A percentile compares a stretch with the other conserved stretches of the same genome.
Conservation (phyloP, 2,797 vertebrate genomes). For the Myripristis murdjan region DNA sequence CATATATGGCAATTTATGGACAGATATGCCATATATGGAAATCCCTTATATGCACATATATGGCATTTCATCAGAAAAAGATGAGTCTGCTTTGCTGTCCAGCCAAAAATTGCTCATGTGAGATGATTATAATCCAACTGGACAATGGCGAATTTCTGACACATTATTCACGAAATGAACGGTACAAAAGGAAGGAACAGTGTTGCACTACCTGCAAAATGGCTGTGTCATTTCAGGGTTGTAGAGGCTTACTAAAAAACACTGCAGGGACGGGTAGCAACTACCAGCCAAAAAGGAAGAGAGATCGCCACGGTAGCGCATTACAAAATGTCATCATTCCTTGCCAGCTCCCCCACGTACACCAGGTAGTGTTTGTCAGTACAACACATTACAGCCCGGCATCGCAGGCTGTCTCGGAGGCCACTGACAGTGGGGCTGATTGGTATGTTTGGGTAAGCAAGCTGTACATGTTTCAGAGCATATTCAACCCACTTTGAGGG, state of each 20-base stretch:
- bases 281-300: no score
- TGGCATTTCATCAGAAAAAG: no score
- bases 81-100: not conserved
- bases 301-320: not conserved
- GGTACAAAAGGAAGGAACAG: no score
- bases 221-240: no score
- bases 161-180: no score
- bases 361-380: conserved; percentile 8
- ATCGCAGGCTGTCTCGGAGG: conserved; percentile 2
- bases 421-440: not conserved
- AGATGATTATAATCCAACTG: not conserved
- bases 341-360: not conserved
- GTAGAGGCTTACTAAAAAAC: no score
- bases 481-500: not conserved
- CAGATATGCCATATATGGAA: no score
- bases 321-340: conserved; percentile 9
- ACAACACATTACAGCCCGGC: conserved; percentile 7
- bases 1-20: no score
- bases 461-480: conserved; percentile 6
- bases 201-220: no score
- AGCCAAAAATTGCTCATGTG: not conserved
- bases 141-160: no score
- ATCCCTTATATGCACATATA: no score
- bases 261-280: no score
- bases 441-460: conserved; percentile 29